A percentile compares a stretch with the other conserved stretches of the same genome.
Conservation (phyloP, 2,888 invertebrate genomes). For the Orthonychiurus folsomi region DNA sequence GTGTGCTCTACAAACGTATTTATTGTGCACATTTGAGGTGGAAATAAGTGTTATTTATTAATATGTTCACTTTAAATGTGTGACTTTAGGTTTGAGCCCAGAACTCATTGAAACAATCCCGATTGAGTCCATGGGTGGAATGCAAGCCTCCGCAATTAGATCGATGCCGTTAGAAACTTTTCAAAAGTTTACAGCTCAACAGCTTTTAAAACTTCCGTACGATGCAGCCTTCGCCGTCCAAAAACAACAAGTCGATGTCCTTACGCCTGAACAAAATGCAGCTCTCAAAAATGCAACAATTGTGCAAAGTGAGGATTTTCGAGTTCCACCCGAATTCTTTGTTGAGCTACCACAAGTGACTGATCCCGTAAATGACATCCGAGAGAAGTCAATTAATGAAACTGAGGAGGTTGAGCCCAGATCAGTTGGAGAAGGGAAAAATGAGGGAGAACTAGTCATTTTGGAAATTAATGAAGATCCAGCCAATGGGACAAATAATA, state of each 20-base stretch:
- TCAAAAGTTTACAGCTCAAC: slow-evolving; percentile 20
- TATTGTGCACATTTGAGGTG: too few species aligned
- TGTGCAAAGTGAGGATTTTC: slow-evolving; percentile 19
- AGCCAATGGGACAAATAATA: too few species aligned
- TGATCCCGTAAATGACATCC: not conserved
- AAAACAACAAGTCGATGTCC: slow-evolving; percentile 14
- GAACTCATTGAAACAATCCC: slow-evolving; percentile 28
- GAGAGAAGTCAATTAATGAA: not conserved
- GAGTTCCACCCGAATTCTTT: not conserved
- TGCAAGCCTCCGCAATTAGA: slow-evolving; percentile 28
- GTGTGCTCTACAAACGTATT: too few species aligned
- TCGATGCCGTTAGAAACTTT: slow-evolving; percentile 22
- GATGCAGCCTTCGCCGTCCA: slow-evolving; percentile 27
- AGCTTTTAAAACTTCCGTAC: slow-evolving; percentile 27
- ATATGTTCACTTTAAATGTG: too few species aligned
- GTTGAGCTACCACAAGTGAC: not conserved
- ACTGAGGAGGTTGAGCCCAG: too few species aligned
- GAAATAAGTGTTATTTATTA: too few species aligned
- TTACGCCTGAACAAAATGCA: slow-evolving; percentile 20
- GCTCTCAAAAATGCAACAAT: slow-evolving; percentile 21
- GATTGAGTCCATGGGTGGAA: slow-evolving; percentile 32
- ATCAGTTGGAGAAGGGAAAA: too few species aligned
- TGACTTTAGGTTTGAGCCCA: slow-evolving; percentile 35
- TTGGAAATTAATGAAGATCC: too few species aligned
- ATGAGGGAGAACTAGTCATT: too few species aligned